Evolutionary conservation across 35 echinoderm and acorn worm species (phyloP).

Genomic region (Apostichopus parvimensis): DNA sequence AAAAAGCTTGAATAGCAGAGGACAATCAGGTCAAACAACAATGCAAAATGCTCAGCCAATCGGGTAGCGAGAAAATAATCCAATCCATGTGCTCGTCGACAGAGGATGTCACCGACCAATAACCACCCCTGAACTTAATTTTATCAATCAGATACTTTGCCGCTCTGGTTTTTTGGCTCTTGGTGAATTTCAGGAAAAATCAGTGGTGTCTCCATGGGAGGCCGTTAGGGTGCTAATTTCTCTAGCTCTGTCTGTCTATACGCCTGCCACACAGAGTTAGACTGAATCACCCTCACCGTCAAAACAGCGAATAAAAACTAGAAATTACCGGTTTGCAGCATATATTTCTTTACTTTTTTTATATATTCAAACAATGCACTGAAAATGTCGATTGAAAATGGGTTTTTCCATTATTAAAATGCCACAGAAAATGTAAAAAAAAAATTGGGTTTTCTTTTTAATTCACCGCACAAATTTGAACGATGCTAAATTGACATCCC

Average conservation of each 20-base stretch:
- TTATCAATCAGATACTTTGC: constrained; percentile 6
- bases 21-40: constrained; percentile 13
- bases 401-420: too few species aligned
- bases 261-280: not conserved
- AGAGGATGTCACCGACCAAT: not conserved
- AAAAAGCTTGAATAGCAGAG: constrained; percentile 1
- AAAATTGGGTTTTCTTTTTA: too few species aligned
- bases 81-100: not conserved
- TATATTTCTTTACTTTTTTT: too few species aligned
- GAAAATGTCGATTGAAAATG: too few species aligned
- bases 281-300: not conserved
- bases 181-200: not conserved
- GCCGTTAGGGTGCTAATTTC: not conserved
- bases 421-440: too few species aligned
- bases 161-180: not conserved
- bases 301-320: not conserved
- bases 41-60: not conserved
- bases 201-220: constrained; percentile 5
- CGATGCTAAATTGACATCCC: too few species aligned
- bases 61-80: not conserved
- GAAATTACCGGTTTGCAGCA: not conserved
- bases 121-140: constrained; percentile 4
- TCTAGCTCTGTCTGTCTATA: not conserved
- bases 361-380: too few species aligned
- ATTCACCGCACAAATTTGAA: too few species aligned